Evolutionary conservation across 2,797 vertebrate genomes (phyloP), one percentile per base, ranked within the genome.

Genomic region (Iguana delicatissima): DNA sequence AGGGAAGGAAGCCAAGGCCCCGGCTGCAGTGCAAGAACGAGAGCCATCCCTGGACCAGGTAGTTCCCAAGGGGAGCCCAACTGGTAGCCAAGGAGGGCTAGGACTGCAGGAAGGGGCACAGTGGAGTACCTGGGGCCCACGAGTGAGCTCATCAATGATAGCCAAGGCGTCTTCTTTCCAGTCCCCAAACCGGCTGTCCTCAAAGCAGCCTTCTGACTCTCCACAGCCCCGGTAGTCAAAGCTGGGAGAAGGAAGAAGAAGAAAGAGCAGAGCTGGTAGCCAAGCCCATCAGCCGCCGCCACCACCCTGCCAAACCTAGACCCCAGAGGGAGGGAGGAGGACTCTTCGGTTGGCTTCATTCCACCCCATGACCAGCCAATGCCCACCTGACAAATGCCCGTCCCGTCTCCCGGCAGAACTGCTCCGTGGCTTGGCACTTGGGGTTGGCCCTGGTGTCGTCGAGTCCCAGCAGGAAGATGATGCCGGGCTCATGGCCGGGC

Each of bases 151-250:
- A 22, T 91, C 89, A 3, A 91, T 46, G 5, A 85, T 80, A 0
- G 73, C n/a, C 3, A 92, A 73, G 29, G 79, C 73, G 4, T 91
- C 85, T 4, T 89, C 87, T 79, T 92, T 92, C 89, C 91, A 92
- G 57, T 84, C 62, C 5, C 89, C 74, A 0, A 92, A 13, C 16
- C n/a, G 32, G 29, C 69, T 82, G 3, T 87, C 79, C 24, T 84
- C 57, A 16, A 50, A 50, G 38, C 52, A 32, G 20, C 86, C 91
- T 1, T 92, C 85, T 8, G 91, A 92, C 5, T 73, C 35, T 14
- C 91, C 89, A 35, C 80, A 88, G 62, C 91, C 91, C 1, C 85
- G 74, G n/a, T 91, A 91, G 42, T 92, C 91, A 26, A 92, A 92
- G 52, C 91, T 90, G 79, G 42, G 72, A n/a, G 50, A 24, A 74